phyloP scores from a whole-genome alignment of 2,113 vertebrate genomes.

The Gopherus flavomarginatus region DNA sequence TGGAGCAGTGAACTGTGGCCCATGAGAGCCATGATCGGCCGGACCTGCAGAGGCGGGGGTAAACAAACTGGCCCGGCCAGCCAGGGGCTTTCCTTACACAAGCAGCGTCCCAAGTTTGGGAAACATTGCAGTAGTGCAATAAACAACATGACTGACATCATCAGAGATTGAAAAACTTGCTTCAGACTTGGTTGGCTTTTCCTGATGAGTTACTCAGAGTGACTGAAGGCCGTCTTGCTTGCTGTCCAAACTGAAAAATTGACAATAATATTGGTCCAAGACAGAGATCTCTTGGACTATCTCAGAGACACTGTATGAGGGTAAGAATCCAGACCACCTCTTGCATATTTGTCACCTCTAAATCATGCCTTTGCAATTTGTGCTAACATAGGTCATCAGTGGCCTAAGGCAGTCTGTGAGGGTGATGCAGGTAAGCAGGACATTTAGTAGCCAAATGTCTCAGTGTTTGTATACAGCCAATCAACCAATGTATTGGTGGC shows the following conservation, averaged over 20 bases:
- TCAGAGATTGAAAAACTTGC: neutral
- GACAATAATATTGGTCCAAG: neutral
- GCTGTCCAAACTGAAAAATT: neutral
- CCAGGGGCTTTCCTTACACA: no score
- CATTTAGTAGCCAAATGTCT: slow-evolving; percentile 57
- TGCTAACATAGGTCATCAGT: slow-evolving; percentile 1
- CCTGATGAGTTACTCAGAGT: neutral
- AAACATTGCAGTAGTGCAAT: slow-evolving; percentile 45
- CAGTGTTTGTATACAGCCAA: slow-evolving; percentile 32
- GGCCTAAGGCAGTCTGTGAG: slow-evolving; percentile 30
- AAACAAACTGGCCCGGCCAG: no score
- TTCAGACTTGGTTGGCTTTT: neutral
- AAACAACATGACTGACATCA: slow-evolving; percentile 59
- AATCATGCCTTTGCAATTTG: slow-evolving; percentile 60
- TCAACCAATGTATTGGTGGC: slow-evolving; percentile 53
- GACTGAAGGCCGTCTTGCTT: neutral
- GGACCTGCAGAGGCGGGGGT: no score
- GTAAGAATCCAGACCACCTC: slow-evolving; percentile 42
- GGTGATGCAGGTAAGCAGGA: slow-evolving; percentile 55
- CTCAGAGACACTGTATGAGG: slow-evolving; percentile 4
- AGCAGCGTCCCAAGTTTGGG: no score
- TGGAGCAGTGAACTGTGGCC: no score
- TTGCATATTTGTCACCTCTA: slow-evolving; percentile 16
- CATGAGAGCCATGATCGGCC: no score
- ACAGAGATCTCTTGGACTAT: slow-evolving; percentile 15